These are phyloP conservation scores for Drosophila stalkeri DNA, from an alignment of 2,888 invertebrate genomes.

Conservation along the genomic window DNA sequence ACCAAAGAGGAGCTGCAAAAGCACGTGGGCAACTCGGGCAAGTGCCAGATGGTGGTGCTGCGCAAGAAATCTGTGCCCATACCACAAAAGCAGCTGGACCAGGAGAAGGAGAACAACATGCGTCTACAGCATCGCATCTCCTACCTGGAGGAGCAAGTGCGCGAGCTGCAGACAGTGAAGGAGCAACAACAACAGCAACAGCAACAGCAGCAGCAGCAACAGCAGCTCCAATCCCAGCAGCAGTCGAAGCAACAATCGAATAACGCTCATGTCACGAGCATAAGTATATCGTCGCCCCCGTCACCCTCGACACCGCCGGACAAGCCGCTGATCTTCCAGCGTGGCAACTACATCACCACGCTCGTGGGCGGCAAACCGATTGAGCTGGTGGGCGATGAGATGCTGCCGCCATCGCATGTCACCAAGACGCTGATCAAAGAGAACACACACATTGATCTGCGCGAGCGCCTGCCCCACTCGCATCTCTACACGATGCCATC, in stretches of 20 bases:
- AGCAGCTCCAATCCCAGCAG: slow-evolving; percentile 21
- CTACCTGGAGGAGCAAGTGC: slow-evolving; percentile 94
- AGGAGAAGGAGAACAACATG: slow-evolving; percentile 90
- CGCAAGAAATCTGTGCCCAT: slow-evolving; percentile 82
- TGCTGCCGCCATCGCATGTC: slow-evolving; percentile 69
- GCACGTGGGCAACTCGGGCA: slow-evolving; percentile 86
- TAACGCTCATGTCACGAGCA: slow-evolving; percentile 88
- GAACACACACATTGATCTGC: slow-evolving; percentile 78
- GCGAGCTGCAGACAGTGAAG: slow-evolving; percentile 86
- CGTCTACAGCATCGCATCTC: slow-evolving; percentile 94
- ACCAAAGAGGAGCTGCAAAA: slow-evolving; percentile 90
- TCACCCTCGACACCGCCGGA: slow-evolving; percentile 86
- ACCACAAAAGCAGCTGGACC: slow-evolving; percentile 84
- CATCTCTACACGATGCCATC: slow-evolving; percentile 70
- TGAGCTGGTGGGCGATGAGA: slow-evolving; percentile 79
- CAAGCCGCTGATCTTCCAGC: slow-evolving; percentile 90
- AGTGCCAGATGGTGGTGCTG: slow-evolving; percentile 84
- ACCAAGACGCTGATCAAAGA: slow-evolving; percentile 85
- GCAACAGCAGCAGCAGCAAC: slow-evolving; percentile 37
- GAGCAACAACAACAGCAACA: slow-evolving; percentile 70
- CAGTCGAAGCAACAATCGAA: slow-evolving; percentile 48
- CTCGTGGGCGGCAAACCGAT: slow-evolving; percentile 87
- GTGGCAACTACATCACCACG: slow-evolving; percentile 92
- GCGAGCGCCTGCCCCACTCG: slow-evolving; percentile 67
- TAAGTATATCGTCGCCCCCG: slow-evolving; percentile 89